phyloP scores from a whole-genome alignment of 92 coral and sea anemone species.

The Porites lobata region DNA sequence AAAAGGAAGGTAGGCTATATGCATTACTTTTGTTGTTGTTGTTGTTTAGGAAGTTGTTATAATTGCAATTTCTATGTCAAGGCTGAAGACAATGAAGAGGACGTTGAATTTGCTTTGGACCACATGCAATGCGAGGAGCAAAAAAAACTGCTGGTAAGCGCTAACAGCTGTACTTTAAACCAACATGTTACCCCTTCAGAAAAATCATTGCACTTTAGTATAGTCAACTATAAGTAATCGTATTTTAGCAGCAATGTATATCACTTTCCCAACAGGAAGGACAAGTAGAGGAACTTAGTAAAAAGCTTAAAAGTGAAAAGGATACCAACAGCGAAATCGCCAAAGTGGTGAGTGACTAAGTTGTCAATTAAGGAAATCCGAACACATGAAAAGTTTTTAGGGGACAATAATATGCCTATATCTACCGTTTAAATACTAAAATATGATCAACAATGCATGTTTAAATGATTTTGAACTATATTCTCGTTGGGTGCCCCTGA shows the following conservation, averaged over 20 bases:
- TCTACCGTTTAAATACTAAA: no score
- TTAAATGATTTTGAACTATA: no score
- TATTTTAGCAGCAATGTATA: no score
- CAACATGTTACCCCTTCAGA: no score
- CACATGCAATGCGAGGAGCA: not conserved
- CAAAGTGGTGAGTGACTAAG: not conserved
- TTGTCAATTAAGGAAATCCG: not conserved
- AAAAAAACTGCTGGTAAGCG: slow-evolving; percentile 1
- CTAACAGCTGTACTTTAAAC: not conserved
- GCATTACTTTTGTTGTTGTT: not conserved
- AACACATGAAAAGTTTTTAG: no score
- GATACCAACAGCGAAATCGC: not conserved
- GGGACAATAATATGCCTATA: no score
- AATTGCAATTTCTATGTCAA: not conserved
- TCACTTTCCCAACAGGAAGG: not conserved
- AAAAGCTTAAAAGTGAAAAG: slow-evolving; percentile 6
- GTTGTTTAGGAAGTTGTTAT: not conserved
- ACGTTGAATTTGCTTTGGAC: not conserved
- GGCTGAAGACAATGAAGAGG: not conserved
- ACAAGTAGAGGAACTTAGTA: slow-evolving; percentile 13
- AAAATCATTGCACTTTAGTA: not conserved
- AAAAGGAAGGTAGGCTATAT: not conserved
- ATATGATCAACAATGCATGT: no score
- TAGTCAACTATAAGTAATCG: not conserved
- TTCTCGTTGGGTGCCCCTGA: no score